Base-by-base conservation (phyloP, 2,888 invertebrate species). In the Meteorus colon region DNA sequence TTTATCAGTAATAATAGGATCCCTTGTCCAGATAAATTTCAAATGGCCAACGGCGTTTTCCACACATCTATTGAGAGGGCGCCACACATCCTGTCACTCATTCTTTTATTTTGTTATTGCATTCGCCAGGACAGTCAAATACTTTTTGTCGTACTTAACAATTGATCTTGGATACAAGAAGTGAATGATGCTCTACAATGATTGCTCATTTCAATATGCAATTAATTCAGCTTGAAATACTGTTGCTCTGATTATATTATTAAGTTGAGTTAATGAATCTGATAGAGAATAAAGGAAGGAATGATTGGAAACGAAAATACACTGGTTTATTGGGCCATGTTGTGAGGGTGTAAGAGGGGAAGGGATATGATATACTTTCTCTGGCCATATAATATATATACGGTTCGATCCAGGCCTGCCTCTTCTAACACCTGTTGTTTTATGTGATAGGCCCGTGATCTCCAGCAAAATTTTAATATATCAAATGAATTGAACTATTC, bases 401-500 rank as follows among this genome's bases (percentile, higher is more conserved):
- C 55, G n/a, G 55, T 1, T 12, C 41, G 4, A 41, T 12, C 6
- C 55, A 8, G 24, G 55, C 6, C 10, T 55, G 19, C n/a, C 19
- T 8, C 8, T 19, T 2, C 48, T 27, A n/a, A 41, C 65, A 65
- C 65, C 65, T 65, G 65, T 65, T 65, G 65, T 65, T 65, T 59
- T 31, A 60, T 68, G 68, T 34, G 41, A 2, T n/a, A 41, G n/a
- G 24, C 8, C 10, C 31, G 37, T 34, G 12, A 29, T 27, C 31
- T 12, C 41, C 8, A 12, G 12, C 41, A 12, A 12, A 41, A 41
- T 48, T 4, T 48, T 16, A 10, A 48, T 16, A n/a, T 19, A 48
- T 0, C 59, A 34, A 41, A 65, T 65, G 55, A 78, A 41, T 70
- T 75, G 74, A 73, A 76, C 8, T 41, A 41, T 62, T 63, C 55